Evolutionary conservation across 2,113 vertebrate genomes (phyloP).

Genomic region (Dinomys branickii): DNA sequence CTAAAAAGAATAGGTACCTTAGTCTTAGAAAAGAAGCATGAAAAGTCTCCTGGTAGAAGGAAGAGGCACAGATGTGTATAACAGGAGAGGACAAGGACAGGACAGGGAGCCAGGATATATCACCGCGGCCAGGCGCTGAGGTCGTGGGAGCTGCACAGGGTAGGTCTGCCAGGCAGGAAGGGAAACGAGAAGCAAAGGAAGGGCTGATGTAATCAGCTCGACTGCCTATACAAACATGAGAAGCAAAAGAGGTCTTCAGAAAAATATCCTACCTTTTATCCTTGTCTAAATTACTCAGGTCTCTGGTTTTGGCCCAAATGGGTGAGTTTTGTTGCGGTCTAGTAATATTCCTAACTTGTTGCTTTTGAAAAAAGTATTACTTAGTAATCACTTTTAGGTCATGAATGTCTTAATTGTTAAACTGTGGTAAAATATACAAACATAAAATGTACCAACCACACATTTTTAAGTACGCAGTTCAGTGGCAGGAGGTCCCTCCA

Average conservation of each 20-base stretch:
- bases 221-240: neutral
- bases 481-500: neutral
- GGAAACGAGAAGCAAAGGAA: neutral
- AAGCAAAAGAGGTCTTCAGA: neutral
- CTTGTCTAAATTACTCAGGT: neutral
- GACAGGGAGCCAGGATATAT: rapidly evolving
- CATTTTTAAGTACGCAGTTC: neutral
- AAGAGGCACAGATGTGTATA: neutral
- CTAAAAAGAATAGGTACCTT: neutral
- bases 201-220: neutral
- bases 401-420: neutral
- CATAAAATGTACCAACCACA: neutral
- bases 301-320: neutral
- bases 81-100: neutral
- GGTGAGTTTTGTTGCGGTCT: neutral
- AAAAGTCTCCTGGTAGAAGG: neutral
- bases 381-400: neutral
- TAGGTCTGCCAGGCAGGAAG: neutral
- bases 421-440: neutral
- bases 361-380: neutral
- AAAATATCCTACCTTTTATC: neutral
- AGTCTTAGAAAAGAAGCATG: neutral
- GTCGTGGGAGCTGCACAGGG: neutral
- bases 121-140: neutral
- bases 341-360: neutral